Conservation (phyloP, 2,797 vertebrate species). For the Poecilia picta region DNA sequence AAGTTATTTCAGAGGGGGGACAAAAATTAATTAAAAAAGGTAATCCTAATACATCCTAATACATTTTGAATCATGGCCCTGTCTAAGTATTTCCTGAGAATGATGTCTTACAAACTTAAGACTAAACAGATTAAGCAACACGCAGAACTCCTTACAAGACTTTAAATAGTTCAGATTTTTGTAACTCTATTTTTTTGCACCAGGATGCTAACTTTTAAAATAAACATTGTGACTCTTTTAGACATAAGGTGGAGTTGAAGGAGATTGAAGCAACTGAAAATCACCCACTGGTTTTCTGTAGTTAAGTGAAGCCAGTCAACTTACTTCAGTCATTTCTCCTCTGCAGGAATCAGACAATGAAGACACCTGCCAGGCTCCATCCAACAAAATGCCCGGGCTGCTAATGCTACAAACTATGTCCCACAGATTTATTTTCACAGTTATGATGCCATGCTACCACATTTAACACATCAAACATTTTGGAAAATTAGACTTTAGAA, state of each 20-base stretch:
- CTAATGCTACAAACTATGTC: slow-evolving; percentile 18
- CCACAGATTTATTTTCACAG: slow-evolving; percentile 43
- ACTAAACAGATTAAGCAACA: background rate
- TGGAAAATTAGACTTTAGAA: slow-evolving; percentile 49
- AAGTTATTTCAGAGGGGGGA: background rate
- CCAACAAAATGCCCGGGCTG: slow-evolving; percentile 12
- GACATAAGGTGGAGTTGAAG: slow-evolving; percentile 5
- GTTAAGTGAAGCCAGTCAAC: slow-evolving; percentile 16
- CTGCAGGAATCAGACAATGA: slow-evolving; percentile 37
- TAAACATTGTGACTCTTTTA: background rate
- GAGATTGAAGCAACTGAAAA: slow-evolving; percentile 7
- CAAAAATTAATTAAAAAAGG: background rate
- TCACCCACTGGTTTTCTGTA: slow-evolving; percentile 9
- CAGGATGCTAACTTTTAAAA: background rate
- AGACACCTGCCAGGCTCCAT: slow-evolving; percentile 30
- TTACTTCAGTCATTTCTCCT: slow-evolving; percentile 18
- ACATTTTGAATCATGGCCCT: background rate
- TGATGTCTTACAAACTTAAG: background rate
- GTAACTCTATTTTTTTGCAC: background rate
- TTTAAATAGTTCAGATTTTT: background rate
- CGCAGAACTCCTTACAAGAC: background rate
- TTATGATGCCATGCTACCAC: slow-evolving; percentile 24
- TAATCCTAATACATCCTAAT: background rate
- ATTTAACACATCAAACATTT: slow-evolving; percentile 49
- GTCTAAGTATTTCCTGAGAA: background rate